A percentile compares a stretch with the other conserved stretches of the same genome.
Conservation (phyloP, 2,113 vertebrate species). For the Rostratula benghalensis region DNA sequence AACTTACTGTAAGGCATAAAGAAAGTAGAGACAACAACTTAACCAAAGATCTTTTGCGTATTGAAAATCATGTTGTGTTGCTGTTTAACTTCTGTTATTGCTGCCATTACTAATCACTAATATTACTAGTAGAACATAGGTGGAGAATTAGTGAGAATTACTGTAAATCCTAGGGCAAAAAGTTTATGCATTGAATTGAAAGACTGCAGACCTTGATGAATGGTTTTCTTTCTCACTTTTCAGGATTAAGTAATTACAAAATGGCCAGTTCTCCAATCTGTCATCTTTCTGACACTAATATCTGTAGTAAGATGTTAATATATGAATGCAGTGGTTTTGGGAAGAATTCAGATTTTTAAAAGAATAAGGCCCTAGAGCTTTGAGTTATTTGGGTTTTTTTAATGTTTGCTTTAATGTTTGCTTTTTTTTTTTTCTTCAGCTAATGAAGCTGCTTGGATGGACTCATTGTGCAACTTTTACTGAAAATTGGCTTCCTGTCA, state of each 20-base stretch:
- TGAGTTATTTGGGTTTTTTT: background rate
- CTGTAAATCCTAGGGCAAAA: background rate
- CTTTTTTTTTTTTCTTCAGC: constrained; percentile 69
- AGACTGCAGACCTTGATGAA: background rate
- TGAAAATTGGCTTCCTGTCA: constrained; percentile 95
- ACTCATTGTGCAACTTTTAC: constrained; percentile 89
- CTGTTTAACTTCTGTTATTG: background rate
- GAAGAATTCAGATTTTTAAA: background rate
- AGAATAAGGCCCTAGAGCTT: background rate
- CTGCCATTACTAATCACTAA: background rate
- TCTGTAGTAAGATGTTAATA: background rate
- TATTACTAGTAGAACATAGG: background rate
- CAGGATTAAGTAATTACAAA: background rate
- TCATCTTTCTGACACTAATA: background rate
- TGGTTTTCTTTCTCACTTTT: background rate
- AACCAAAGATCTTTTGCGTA: background rate
- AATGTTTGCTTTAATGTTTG: background rate
- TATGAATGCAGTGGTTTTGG: background rate
- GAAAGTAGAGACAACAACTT: background rate
- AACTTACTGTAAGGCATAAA: background rate
- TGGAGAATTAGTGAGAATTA: background rate
- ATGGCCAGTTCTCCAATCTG: background rate
- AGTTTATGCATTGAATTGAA: background rate
- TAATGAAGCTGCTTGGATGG: constrained; percentile 95
- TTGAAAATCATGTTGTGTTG: background rate